phyloP scores from a whole-genome alignment of 2,888 invertebrate genomes.

The Stenotaenia linearis region DNA sequence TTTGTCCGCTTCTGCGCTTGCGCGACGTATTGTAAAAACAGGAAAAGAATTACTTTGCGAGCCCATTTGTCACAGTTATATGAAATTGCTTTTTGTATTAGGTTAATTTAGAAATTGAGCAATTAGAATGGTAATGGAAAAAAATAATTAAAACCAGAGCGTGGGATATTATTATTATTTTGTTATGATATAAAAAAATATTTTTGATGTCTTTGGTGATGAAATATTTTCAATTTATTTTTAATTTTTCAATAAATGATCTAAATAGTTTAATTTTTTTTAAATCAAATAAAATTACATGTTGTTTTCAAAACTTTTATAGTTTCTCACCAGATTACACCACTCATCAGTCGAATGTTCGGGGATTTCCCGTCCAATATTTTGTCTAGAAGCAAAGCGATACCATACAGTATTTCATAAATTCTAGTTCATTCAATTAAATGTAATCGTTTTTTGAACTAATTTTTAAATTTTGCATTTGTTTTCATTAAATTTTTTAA shows the following conservation, averaged over 20 bases:
- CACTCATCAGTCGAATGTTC: background rate
- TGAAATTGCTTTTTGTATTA: background rate
- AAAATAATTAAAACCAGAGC: too few relatives aligned
- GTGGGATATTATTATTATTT: too few relatives aligned
- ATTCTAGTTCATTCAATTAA: background rate
- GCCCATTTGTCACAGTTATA: background rate
- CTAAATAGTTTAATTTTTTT: too few relatives aligned
- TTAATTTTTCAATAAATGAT: too few relatives aligned
- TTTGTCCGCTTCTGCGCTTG: background rate
- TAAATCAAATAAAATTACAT: too few relatives aligned
- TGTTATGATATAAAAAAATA: too few relatives aligned
- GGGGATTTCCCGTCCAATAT: background rate
- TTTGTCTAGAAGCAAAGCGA: background rate
- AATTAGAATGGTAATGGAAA: too few relatives aligned
- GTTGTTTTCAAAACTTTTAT: background rate
- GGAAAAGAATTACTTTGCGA: background rate
- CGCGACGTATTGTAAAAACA: background rate
- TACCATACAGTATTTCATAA: background rate
- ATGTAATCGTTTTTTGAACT: background rate
- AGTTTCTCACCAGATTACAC: background rate
- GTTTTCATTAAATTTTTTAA: background rate
- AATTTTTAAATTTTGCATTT: background rate
- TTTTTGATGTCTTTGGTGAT: too few relatives aligned
- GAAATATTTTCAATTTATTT: too few relatives aligned
- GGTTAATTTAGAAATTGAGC: background rate